Evolutionary conservation across 2,797 vertebrate species (phyloP), one percentile per base, ranked within the genome.

Genomic region (Amblyopsis hoosieri): DNA sequence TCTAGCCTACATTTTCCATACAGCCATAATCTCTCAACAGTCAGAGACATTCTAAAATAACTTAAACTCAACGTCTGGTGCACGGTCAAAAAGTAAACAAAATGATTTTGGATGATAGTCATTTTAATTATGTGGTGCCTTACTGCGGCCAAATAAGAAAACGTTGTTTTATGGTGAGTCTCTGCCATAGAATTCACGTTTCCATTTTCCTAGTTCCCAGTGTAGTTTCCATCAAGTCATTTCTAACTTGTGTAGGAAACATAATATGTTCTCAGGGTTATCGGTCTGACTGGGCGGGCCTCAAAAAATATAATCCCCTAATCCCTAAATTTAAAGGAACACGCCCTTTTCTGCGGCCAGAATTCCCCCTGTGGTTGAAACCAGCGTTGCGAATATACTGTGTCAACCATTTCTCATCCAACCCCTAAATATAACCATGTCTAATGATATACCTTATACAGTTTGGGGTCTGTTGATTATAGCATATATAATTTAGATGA

Each of bases 61-160:
- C 31, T 4, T 48, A 12, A 5, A 53, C 71, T 9, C 48, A 45
- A 55, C 23, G 45, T 64, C 13, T 56, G 31, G 47, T 64, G 66
- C 51, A 57, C 50, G 64, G 31, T 57, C 14, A 4, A 57, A 52
- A n/a, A 14, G 69, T 71, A 82, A 87, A 82, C 78, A 82, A 78
- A 80, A 49, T 33, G 33, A 29, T 4, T 50, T 54, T 56, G 62
- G 71, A 84, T 76, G 47, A 67, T 57, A 76, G 74, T 76, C n/a
- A 82, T 84, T 83, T 76, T 14, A 79, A 76, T 62, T 72, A 66
- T 74, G 64, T 74, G 70, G 76, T 60, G 54, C 69, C 54, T 46
- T 37, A 45, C 23, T 57, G 15, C 74, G 75, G 71, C 76, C 78
- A 83, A 69, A 80, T 80, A 57, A 13, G 62, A 50, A 63, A 33